phyloP scores from a whole-genome alignment of 2,888 invertebrate genomes.

The Mythimna ferrago region DNA sequence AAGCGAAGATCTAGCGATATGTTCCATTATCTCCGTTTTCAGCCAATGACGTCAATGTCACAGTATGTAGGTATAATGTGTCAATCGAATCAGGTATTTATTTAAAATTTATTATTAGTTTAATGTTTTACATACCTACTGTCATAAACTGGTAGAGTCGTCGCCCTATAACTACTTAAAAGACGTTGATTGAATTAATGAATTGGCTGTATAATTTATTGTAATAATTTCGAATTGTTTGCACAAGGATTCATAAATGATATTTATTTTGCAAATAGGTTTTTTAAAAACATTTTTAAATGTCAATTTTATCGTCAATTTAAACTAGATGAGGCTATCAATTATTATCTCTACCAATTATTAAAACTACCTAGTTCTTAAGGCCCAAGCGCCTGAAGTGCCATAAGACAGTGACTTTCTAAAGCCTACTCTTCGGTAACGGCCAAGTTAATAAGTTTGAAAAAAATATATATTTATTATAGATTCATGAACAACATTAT shows the following conservation, averaged over 20 bases:
- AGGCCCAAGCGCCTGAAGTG: too few species aligned
- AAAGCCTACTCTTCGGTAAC: too few species aligned
- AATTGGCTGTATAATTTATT: background rate
- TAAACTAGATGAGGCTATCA: too few species aligned
- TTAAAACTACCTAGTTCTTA: background rate
- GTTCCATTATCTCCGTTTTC: conserved; percentile 50
- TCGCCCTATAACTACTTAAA: background rate
- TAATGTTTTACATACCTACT: conserved; percentile 15
- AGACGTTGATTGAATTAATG: conserved; percentile 16
- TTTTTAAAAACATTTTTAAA: too few species aligned
- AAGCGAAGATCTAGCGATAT: conserved; percentile 56
- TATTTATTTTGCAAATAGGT: too few species aligned
- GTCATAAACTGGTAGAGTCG: conserved; percentile 20
- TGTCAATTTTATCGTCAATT: too few species aligned
- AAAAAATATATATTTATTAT: too few species aligned
- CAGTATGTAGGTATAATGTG: conserved; percentile 23
- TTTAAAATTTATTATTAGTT: conserved; percentile 11
- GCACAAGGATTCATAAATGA: background rate
- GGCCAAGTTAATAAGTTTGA: too few species aligned
- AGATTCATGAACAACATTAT: too few species aligned
- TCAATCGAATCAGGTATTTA: conserved; percentile 35
- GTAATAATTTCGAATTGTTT: background rate
- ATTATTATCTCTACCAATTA: too few species aligned
- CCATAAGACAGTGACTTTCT: too few species aligned
- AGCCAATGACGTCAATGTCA: conserved; percentile 60